Conservation (phyloP, 2,797 vertebrate species). For the Premnoplex brunnescens region DNA sequence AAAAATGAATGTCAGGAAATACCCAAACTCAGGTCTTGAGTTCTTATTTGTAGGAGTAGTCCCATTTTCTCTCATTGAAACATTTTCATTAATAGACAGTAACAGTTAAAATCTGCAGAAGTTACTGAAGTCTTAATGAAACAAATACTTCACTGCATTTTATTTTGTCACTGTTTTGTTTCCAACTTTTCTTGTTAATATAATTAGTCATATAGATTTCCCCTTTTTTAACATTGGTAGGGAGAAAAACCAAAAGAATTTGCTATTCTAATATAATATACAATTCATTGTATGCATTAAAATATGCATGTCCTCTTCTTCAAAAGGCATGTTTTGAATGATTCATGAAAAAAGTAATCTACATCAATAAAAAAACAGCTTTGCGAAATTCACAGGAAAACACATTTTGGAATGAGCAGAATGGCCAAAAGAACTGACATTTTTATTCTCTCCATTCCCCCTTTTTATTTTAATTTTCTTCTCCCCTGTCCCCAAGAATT, state of each 20-base stretch:
- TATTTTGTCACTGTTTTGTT: not conserved
- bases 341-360: constrained; percentile 53
- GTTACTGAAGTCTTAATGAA: not conserved
- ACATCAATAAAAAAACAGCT: constrained; percentile 51
- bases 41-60: not conserved
- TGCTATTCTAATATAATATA: constrained; percentile 21
- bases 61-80: not conserved
- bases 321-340: constrained; percentile 49
- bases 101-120: not conserved
- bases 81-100: not conserved
- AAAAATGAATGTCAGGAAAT: not conserved
- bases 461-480: not conserved
- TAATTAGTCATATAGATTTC: not conserved
- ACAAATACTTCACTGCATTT: not conserved
- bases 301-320: constrained; percentile 49
- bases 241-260: not conserved
- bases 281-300: constrained; percentile 53
- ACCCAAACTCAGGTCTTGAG: not conserved
- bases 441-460: not conserved
- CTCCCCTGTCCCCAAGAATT: not conserved
- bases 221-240: not conserved
- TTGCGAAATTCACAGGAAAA: not conserved
- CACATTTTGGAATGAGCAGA: not conserved
- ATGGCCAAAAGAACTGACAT: not conserved
- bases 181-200: not conserved